phyloP scores from a whole-genome alignment of 2,113 vertebrate species.

The Hippopotamus amphibius region DNA sequence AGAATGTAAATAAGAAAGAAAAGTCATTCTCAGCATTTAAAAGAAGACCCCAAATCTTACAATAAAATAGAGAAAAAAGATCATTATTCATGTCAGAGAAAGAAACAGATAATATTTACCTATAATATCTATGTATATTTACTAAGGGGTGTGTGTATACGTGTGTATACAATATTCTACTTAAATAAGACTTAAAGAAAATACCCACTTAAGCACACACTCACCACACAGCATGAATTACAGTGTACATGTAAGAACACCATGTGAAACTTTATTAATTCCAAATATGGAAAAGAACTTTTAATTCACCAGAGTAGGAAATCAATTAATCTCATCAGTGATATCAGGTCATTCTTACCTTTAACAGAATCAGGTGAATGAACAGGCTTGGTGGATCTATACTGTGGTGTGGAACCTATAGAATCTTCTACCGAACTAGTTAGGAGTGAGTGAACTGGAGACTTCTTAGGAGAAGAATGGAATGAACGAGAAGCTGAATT shows the following conservation, averaged over 20 bases:
- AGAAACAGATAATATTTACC: background rate
- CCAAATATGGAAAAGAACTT: background rate
- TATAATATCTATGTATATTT: background rate
- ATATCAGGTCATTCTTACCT: slow-evolving; percentile 43
- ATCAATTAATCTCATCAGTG: background rate
- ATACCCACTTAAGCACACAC: background rate
- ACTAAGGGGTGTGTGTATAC: background rate
- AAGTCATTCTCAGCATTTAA: background rate
- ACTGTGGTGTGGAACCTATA: slow-evolving; percentile 46
- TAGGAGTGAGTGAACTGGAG: slow-evolving; percentile 90
- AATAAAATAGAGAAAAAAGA: background rate
- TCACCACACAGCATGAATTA: background rate
- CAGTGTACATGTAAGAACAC: background rate
- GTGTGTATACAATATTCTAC: background rate
- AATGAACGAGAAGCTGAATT: slow-evolving; percentile 73
- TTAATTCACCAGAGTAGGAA: background rate
- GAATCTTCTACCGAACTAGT: slow-evolving; percentile 82
- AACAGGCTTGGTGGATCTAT: background rate
- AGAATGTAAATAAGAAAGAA: slow-evolving; percentile 24
- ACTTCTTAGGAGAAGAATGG: slow-evolving; percentile 76
- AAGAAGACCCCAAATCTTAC: slow-evolving; percentile 1
- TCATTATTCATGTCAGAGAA: slow-evolving; percentile 22
- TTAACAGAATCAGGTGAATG: slow-evolving; percentile 34
- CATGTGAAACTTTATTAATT: background rate
- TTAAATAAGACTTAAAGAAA: background rate